Base-by-base conservation (phyloP, 2,113 vertebrate species). In the Equus quagga region DNA sequence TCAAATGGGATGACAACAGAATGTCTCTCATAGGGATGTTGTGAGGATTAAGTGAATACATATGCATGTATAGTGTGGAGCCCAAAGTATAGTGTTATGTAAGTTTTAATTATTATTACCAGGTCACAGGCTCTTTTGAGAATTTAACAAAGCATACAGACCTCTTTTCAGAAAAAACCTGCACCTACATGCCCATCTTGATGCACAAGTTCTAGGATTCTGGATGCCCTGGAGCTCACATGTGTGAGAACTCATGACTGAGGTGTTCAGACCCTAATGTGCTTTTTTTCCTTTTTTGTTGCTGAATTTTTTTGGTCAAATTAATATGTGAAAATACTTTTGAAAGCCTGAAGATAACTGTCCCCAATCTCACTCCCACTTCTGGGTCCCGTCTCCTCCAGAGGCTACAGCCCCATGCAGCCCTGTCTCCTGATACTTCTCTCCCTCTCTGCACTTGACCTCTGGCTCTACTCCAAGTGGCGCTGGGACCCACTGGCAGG, bases 381-480 rank as follows among this genome's bases (percentile, higher is more conserved):
- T 19, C 28, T 2, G 21, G 36, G 28, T 44, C 69, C 56, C 19
- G 19, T 18, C 49, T 36, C 33, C 18, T 81, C 49, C 26, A 41
- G 36, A 76, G 65, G 94, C 70, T 36, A 6, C 41, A 9, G 1
- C 24, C 36, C 44, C 73, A 49, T 21, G 36, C 23, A 79, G 51
- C 36, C 49, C 0, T 76, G 18, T 54, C 17, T 36, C 49, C 9
- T 21, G 44, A 23, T 6, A 4, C 26, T 72, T 89, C 58, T 70
- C 56, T 76, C n/a, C 56, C 28, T 49, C n/a, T 70, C 41, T 46
- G 8, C 19, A 21, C 54, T 1, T 0, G 14, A 31, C 21, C 49
- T 4, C 3, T 1, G 1, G 5, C 64, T 11, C n/a, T 41, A 14
- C 51, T 21, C 65, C 0, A 1, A 10, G 72, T 7, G 18, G 8